Evolutionary conservation across 2,113 vertebrate species (phyloP).

Genomic region (Oceanodroma tethys): DNA sequence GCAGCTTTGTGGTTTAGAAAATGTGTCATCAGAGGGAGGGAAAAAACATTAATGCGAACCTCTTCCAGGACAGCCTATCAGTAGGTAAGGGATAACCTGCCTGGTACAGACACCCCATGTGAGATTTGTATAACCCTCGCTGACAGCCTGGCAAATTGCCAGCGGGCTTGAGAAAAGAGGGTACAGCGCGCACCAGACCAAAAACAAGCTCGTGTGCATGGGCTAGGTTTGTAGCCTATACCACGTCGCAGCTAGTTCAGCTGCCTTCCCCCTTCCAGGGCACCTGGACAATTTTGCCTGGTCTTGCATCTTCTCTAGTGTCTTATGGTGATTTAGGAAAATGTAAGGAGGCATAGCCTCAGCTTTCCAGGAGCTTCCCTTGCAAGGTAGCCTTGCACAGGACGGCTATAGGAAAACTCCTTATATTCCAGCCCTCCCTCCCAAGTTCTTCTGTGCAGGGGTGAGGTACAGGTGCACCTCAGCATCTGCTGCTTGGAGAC

Average conservation of each 20-base stretch:
- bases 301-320: background rate
- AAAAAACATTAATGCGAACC: background rate
- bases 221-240: background rate
- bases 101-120: background rate
- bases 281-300: background rate
- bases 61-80: background rate
- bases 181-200: background rate
- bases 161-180: background rate
- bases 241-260: background rate
- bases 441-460: background rate
- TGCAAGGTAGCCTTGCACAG: background rate
- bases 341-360: background rate
- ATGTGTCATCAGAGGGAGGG: background rate
- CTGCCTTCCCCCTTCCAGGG: background rate
- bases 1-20: conserved; percentile 25
- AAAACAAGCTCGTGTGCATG: background rate
- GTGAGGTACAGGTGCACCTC: background rate
- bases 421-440: background rate
- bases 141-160: background rate
- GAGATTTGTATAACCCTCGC: background rate
- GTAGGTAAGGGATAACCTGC: background rate
- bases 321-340: background rate
- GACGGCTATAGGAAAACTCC: background rate
- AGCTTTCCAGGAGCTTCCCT: background rate
- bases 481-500: background rate